Evolutionary conservation across 2,797 vertebrate genomes (phyloP).

Genomic region (Myripristis jacobus): DNA sequence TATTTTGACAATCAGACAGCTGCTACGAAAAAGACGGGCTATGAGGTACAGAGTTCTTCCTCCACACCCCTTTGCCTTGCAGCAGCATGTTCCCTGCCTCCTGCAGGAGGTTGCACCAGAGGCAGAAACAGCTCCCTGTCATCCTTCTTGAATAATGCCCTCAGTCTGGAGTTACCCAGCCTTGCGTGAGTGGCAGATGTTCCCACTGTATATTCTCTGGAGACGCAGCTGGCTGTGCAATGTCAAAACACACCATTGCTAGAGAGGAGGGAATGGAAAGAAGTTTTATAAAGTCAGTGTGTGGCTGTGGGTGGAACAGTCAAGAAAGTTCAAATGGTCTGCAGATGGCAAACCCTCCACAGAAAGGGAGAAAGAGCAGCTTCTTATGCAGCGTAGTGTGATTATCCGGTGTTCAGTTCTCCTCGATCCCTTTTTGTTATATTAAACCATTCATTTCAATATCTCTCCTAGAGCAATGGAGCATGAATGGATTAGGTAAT

Average conservation of each 20-base stretch:
- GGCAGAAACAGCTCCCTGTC: slow-evolving; percentile 57
- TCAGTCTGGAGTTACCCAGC: slow-evolving; percentile 24
- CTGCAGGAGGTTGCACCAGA: slow-evolving; percentile 53
- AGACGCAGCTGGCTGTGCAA: slow-evolving; percentile 9
- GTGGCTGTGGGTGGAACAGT: slow-evolving; percentile 7
- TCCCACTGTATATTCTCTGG: slow-evolving; percentile 17
- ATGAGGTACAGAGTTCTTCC: neutral
- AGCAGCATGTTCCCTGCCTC: slow-evolving; percentile 47
- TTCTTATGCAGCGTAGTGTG: neutral
- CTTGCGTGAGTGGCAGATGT: slow-evolving; percentile 3
- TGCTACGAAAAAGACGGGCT: slow-evolving; percentile 7
- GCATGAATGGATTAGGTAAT: neutral
- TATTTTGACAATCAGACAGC: neutral
- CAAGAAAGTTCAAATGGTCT: neutral
- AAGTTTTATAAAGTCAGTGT: slow-evolving; percentile 43
- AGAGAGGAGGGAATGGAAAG: slow-evolving; percentile 24
- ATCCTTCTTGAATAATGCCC: slow-evolving; percentile 34
- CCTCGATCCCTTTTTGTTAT: neutral
- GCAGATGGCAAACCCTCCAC: slow-evolving; percentile 5
- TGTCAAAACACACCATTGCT: slow-evolving; percentile 41
- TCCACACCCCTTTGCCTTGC: slow-evolving; percentile 50
- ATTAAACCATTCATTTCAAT: slow-evolving; percentile 13
- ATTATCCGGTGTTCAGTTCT: neutral
- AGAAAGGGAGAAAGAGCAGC: neutral
- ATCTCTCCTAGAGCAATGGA: slow-evolving; percentile 11